Percentiles rank a stretch among this genome's conserved stretches.
phyloP scores from a whole-genome alignment of 2,888 invertebrate genomes.

The Auanema sp. region DNA sequence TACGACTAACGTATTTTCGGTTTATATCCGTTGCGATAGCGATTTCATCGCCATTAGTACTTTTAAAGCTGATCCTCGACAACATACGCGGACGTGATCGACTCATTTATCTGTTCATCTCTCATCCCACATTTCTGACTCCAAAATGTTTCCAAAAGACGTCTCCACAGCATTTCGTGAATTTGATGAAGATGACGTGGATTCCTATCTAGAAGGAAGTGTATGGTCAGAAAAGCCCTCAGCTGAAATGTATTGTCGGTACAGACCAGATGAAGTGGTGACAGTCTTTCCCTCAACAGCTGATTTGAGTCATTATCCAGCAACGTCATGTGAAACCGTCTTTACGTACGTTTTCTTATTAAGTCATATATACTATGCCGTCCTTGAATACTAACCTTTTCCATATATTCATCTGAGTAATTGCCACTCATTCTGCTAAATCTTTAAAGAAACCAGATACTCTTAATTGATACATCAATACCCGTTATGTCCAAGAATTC shows the following conservation, averaged over 20 bases:
- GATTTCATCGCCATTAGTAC: too few relatives aligned
- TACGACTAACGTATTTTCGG: too few relatives aligned
- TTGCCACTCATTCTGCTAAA: neutral
- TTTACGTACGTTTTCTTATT: conserved; percentile 28
- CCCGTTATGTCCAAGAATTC: too few relatives aligned
- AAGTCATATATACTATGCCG: too few relatives aligned
- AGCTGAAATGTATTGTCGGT: conserved; percentile 23
- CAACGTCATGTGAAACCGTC: conserved; percentile 30
- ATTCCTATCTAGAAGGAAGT: conserved; percentile 38
- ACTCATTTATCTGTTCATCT: neutral
- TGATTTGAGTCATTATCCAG: conserved; percentile 25
- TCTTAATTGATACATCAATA: too few relatives aligned
- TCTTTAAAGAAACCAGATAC: neutral
- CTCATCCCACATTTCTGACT: neutral
- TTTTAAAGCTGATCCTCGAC: too few relatives aligned
- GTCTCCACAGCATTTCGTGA: conserved; percentile 10
- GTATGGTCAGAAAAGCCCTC: conserved; percentile 38
- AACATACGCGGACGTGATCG: conserved; percentile 4
- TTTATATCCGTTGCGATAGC: too few relatives aligned
- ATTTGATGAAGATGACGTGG: conserved; percentile 36
- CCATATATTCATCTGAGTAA: neutral
- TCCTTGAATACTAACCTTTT: conserved; percentile 1
- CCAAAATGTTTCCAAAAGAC: neutral
- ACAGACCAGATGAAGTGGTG: conserved; percentile 24
- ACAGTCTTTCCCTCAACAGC: conserved; percentile 36